Conservation (phyloP, 1,140 invertebrate genomes). For the Bilobella aurantiaca region DNA sequence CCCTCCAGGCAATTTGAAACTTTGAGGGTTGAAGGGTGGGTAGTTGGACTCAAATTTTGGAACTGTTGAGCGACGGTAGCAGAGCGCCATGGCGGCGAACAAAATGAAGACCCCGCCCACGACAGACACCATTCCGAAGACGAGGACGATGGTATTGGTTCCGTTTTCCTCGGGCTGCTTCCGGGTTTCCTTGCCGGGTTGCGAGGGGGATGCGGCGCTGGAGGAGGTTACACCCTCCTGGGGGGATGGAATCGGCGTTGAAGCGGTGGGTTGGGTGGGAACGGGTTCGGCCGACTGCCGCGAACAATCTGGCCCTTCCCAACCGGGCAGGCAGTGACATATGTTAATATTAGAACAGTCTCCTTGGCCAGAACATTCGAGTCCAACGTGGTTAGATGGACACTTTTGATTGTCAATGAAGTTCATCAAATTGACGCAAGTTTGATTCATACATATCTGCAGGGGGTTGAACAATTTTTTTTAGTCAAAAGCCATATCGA, state of each 20-base stretch:
- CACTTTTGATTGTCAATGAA: slow-evolving; percentile 73
- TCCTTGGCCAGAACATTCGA: slow-evolving; percentile 86
- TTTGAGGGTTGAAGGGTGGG: slow-evolving; percentile 31
- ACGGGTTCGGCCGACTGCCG: background rate
- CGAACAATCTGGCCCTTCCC: slow-evolving; percentile 81
- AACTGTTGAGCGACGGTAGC: slow-evolving; percentile 57
- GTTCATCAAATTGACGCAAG: slow-evolving; percentile 70
- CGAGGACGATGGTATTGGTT: slow-evolving; percentile 89
- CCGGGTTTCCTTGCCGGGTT: slow-evolving; percentile 11
- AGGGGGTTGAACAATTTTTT: slow-evolving; percentile 30
- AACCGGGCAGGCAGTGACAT: slow-evolving; percentile 81
- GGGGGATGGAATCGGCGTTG: slow-evolving; percentile 41
- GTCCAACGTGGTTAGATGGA: slow-evolving; percentile 72
- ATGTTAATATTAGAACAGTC: slow-evolving; percentile 87
- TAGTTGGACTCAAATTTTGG: slow-evolving; percentile 29
- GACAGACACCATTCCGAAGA: slow-evolving; percentile 93
- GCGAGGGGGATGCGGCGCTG: slow-evolving; percentile 35
- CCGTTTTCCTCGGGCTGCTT: slow-evolving; percentile 61
- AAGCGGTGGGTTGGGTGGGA: slow-evolving; percentile 32
- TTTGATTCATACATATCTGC: slow-evolving; percentile 82
- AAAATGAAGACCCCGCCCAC: slow-evolving; percentile 96
- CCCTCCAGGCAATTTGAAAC: slow-evolving; percentile 26
- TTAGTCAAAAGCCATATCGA: no score
- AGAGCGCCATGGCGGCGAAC: slow-evolving; percentile 95
- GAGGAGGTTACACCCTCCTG: slow-evolving; percentile 37